Evolutionary conservation across 2,888 invertebrate genomes (phyloP), one percentile per base, ranked within the genome.

Genomic region (Catocala sponsa): DNA sequence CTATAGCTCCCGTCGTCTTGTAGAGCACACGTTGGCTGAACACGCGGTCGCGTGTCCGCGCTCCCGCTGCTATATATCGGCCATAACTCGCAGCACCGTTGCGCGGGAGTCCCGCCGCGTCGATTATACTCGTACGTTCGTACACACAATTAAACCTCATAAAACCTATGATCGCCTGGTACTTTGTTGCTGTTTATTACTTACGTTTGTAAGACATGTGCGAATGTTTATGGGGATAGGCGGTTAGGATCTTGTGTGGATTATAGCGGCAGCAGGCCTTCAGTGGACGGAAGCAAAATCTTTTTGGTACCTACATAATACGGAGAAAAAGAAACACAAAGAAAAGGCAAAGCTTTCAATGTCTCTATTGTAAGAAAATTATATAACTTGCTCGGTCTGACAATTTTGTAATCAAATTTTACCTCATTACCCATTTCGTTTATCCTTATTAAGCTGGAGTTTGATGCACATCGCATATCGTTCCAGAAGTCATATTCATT

Each of bases 121-220:
- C 84, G 84, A 85, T 87, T 87, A 85, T 81, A 83, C 82, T 72
- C 80, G 70, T 72, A 72, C 75, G 80, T 72, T 70, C 76, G 72
- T 77, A 76, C 83, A 84, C 85, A 82, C 86, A 83, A 86, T 86
- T 87, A 87, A 86, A 84, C 74, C 79, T 81, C 82, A 86, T 87
- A 87, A 84, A 85, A 80, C 83, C 77, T 78, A 83, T 84, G 84
- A 84, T 81, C 75, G 69, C 83, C 83, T 83, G 70, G 80, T 81
- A 80, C 81, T 79, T 81, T 72, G 70, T 70, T 63, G 67, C 59
- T 72, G 71, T 75, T 78, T 77, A 77, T 78, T 76, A 59, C 65
- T 58, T 49, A 52, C 47, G n/a, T 56, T 57, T 54, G 54, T 49
- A 43, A 48, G 42, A 44, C 48, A n/a, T 50, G 51, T 51, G 38